These are phyloP conservation scores for Ariopsis seemanni DNA, from an alignment of 2,113 vertebrate genomes.

Conservation along the genomic window DNA sequence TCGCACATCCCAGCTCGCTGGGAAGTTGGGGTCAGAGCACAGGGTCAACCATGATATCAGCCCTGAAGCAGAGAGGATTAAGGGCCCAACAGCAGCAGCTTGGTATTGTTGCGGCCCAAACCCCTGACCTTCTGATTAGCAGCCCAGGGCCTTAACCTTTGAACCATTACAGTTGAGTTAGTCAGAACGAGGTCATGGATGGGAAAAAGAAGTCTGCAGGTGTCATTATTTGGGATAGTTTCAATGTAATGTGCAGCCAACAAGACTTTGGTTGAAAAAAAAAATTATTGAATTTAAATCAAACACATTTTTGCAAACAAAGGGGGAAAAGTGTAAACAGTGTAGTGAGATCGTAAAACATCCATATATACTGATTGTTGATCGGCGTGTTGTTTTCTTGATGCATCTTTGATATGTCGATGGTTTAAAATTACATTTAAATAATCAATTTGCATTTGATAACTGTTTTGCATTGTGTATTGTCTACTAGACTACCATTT, in stretches of 20 bases:
- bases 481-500: too few species aligned
- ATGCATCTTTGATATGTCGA: neutral
- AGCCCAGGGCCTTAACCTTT: neutral
- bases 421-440: neutral
- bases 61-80: neutral
- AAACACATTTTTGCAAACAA: neutral
- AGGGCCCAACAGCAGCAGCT: neutral
- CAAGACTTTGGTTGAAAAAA: neutral
- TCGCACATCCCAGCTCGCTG: neutral
- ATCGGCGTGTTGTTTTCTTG: neutral
- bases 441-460: neutral
- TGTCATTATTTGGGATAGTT: neutral
- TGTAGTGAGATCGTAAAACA: neutral
- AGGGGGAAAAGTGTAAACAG: neutral
- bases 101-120: neutral
- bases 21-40: neutral
- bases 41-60: neutral
- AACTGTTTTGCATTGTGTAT: neutral
- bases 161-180: neutral
- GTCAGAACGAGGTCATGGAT: neutral
- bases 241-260: neutral
- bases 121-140: neutral
- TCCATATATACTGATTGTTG: neutral
- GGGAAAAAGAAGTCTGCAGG: neutral
- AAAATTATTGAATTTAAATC: neutral